Evolutionary conservation across 2,888 invertebrate genomes (phyloP).

Genomic region (Acanthosoma haemorrhoidale): DNA sequence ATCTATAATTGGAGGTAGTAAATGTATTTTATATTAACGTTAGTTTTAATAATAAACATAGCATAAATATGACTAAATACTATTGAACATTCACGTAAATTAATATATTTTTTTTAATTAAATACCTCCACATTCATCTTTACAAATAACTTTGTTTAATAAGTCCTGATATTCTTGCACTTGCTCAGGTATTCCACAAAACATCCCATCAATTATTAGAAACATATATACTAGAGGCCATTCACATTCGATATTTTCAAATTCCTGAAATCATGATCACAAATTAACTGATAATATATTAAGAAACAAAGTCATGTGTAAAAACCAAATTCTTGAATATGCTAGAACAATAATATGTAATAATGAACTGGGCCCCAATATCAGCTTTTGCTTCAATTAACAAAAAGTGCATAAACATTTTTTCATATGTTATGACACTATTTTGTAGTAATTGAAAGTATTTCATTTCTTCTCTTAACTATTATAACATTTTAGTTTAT

Average conservation of each 20-base stretch:
- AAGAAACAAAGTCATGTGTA: background rate
- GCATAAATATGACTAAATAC: no score
- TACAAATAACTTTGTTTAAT: conserved; percentile 71
- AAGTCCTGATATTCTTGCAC: conserved; percentile 87
- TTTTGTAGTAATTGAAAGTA: no score
- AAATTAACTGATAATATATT: conserved; percentile 18
- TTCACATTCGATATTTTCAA: conserved; percentile 93
- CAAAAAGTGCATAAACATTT: no score
- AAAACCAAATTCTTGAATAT: background rate
- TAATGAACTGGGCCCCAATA: no score
- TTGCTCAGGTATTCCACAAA: conserved; percentile 78
- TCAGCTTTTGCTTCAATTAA: no score
- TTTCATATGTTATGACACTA: no score
- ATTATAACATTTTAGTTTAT: no score
- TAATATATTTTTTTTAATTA: background rate
- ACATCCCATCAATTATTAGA: conserved; percentile 94
- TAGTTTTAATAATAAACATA: no score
- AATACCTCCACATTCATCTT: conserved; percentile 73
- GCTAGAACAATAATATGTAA: background rate
- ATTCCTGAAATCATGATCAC: conserved; percentile 54
- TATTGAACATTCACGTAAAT: background rate
- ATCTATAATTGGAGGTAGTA: no score
- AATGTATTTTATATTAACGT: no score
- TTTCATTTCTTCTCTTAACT: no score
- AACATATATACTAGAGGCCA: conserved; percentile 96